Base-by-base conservation (phyloP, 2,888 invertebrate species). In the Melanchra persicariae region DNA sequence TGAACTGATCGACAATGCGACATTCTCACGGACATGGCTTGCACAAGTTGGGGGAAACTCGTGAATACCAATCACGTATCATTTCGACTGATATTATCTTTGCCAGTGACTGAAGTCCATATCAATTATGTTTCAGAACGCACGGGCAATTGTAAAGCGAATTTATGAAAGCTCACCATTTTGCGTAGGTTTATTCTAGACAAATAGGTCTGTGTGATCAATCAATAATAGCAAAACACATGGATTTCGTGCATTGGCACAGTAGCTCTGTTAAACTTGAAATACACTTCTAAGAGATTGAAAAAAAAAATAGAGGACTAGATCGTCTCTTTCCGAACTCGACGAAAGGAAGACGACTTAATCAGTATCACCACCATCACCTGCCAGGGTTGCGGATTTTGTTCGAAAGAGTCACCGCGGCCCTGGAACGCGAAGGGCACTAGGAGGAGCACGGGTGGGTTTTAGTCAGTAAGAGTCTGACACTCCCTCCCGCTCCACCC, bases 11-110 rank as follows among this genome's bases (percentile, higher is more conserved):
- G 72, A 79, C 80, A 86, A 68, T 57, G 72, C 67, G 67, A 83
- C 71, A 82, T 83, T 91, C 89, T 87, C 91, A 90, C 89, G 90
- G 87, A 85, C 87, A 87, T 87, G 89, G 85, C 88, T 87, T 87
- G 89, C 88, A 86, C 73, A 81, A 81, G 87, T 72, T 84, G 86
- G 89, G 90, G 87, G 86, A 88, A 87, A 86, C 85, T 91, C 90
- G 91, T 92, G 91, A 89, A 86, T 85, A 87, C 88, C 91, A 91
- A 91, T 90, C 91, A 91, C 88, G 87, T 85, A 87, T 86, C 77
- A 86, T 83, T 83, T 83, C 67, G 74, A 77, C 72, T 73, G 57
- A 72, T 75, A 61, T 60, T 70, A 74, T 43, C 47, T 15, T 54
- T 49, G 19, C 40, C 40, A 22, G 55, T 26, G n/a, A 49, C 30